Percentiles rank a stretch among this genome's conserved stretches.
phyloP scores from a whole-genome alignment of 2,888 invertebrate genomes.

The Apotomis betuletana region DNA sequence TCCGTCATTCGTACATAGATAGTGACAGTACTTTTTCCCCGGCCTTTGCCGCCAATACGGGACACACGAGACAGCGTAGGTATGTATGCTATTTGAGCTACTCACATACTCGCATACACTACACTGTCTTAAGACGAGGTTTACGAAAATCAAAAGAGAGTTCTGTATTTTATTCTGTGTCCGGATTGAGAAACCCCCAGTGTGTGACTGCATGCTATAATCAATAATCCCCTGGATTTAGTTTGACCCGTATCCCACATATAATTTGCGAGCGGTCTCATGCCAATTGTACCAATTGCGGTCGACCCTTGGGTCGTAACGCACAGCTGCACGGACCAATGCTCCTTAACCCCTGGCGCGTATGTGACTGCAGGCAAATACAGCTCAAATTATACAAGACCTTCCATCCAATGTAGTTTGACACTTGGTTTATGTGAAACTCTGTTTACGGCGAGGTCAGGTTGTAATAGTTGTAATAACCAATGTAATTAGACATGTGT shows the following conservation, averaged over 20 bases:
- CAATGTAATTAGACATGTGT: conserved; percentile 14
- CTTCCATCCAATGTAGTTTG: conserved; percentile 16
- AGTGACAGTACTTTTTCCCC: no score
- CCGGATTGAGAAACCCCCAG: no score
- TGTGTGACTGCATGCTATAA: neutral
- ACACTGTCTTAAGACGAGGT: no score
- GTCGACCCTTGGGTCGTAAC: conserved; percentile 58
- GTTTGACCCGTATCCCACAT: conserved; percentile 40
- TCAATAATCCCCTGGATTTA: conserved; percentile 33
- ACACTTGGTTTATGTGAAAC: neutral
- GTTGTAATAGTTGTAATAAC: conserved; percentile 13
- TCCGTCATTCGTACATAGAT: no score
- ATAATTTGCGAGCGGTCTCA: conserved; percentile 50
- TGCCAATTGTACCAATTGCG: conserved; percentile 66
- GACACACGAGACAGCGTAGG: no score
- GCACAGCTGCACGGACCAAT: conserved; percentile 19
- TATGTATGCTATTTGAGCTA: no score
- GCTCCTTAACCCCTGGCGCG: conserved; percentile 36
- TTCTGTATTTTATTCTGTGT: no score
- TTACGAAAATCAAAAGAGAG: no score
- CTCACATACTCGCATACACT: no score
- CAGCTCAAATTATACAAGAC: conserved; percentile 11
- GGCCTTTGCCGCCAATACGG: no score
- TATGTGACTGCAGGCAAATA: conserved; percentile 40
- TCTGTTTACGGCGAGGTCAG: conserved; percentile 3